These are phyloP conservation scores for Sipha flava DNA, from an alignment of 1,140 invertebrate genomes.

Conservation along the genomic window DNA sequence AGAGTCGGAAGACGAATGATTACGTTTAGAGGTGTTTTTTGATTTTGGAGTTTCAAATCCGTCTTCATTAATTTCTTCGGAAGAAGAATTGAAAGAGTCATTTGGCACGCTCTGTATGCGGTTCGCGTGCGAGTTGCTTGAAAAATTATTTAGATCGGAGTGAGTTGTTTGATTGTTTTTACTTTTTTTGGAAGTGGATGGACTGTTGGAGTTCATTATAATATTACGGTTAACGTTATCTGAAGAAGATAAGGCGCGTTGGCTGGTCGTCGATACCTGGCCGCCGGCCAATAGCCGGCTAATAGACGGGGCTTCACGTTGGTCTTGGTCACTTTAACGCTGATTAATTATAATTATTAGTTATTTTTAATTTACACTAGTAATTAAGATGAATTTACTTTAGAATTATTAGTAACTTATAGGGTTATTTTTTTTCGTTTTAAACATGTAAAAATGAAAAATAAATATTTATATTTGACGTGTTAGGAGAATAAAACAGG, in stretches of 20 bases:
- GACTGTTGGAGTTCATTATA: background rate
- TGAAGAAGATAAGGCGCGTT: background rate
- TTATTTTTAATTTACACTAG: background rate
- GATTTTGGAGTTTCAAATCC: background rate
- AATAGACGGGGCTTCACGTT: background rate
- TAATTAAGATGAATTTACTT: background rate
- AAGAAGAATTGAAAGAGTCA: too few relatives aligned
- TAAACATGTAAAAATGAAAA: background rate
- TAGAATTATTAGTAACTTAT: background rate
- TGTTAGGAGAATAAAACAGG: background rate
- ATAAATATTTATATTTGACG: background rate
- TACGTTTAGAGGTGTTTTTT: background rate
- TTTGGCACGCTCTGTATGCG: too few relatives aligned
- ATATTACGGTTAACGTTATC: background rate
- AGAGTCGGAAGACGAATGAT: too few relatives aligned
- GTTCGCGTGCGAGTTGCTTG: background rate
- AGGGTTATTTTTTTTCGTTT: background rate
- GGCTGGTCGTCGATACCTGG: background rate
- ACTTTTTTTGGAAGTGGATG: background rate
- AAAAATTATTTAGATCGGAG: background rate
- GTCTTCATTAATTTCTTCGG: background rate
- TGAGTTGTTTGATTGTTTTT: background rate
- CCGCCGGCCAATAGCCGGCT: background rate
- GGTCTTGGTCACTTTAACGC: background rate
- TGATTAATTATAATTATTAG: background rate